Base-by-base conservation (phyloP, 2,113 vertebrate species). In the Dicerorhinus sumatrensis region DNA sequence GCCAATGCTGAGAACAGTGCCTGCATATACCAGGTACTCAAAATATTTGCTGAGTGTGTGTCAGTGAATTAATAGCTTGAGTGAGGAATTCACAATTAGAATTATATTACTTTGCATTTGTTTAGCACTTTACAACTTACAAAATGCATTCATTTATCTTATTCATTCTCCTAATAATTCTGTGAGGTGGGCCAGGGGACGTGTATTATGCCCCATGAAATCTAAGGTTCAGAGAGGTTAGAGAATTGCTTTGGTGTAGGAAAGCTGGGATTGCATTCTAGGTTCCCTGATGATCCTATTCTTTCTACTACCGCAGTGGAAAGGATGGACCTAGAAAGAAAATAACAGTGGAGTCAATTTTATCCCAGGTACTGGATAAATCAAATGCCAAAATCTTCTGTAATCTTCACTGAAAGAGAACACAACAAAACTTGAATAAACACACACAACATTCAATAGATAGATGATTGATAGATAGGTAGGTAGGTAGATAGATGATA, bases 11-110 rank as follows among this genome's bases (percentile, higher is more conserved):
- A 93, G 11, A 77, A 88, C 27, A 76, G 29, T n/a, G 33, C 13
- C 31, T 80, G 63, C 25, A 85, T 21, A 39, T 58, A 92, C 29
- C 17, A 69, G 33, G 63, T 10, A 65, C 42, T 67, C 25, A 77
- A 62, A 85, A 51, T 85, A 77, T 77, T 73, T 95, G 21, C 65
- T 51, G 65, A 88, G 60, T 54, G 11, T 56, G 42, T 91, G 39
- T 72, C 42, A 88, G 65, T 93, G 80, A 93, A 70, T 92, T 81
- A 92, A 91, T 39, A 76, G 60, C 20, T 75, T 48, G 10, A 81
- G 67, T 48, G 31, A 94, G 81, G 65, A 92, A 93, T 73, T 70
- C 46, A 96, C 10, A 56, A 16, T 96, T 62, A 62, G 70, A 42
- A 39, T 65, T 93, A 51, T 29, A 63, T 58, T 82, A 73, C 31